Base-by-base conservation (phyloP, 2,888 invertebrate species). In the Caenorhabditis parvicauda region DNA sequence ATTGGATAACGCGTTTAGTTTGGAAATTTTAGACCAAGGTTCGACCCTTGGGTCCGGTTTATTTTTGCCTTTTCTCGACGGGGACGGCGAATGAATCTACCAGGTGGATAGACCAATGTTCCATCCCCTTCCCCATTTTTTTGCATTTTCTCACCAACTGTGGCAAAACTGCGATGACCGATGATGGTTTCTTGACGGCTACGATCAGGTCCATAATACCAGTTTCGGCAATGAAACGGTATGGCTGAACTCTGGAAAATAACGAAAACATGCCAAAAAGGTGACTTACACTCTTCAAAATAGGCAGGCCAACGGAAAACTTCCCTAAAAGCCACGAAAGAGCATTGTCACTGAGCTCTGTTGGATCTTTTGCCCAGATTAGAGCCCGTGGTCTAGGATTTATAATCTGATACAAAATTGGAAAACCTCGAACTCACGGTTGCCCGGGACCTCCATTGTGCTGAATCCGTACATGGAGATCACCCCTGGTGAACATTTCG, bases 191-290 rank as follows among this genome's bases (percentile, higher is more conserved):
- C 9, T 48, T 50, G 22, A 59, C 48, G 21, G 64, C 59, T 22
- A 64, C 60, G 1, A 74, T 50, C 14, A 74, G 41, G 53, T 74
- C 74, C 28, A 63, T 63, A 41, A 74, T 67, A 1, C 69, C 69
- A 7, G 64, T 54, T 47, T 71, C 62, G 17, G 72, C 72, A 7
- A 74, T 67, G 41, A 67, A 59, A 25, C 64, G 59, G 43, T 62
- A 74, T 3, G 74, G 74, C 72, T 72, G 57, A 47, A 70, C n/a
- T n/a, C n/a, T n/a, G n/a, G n/a, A n/a, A n/a, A n/a, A n/a, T n/a
- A n/a, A n/a, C n/a, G n/a, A n/a, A n/a, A n/a, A n/a, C n/a, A n/a
- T n/a, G n/a, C n/a, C n/a, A n/a, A n/a, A n/a, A n/a, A n/a, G n/a
- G n/a, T n/a, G n/a, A n/a, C n/a, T n/a, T n/a, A n/a, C n/a, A n/a